These are phyloP conservation scores for Boleophthalmus pectinirostris DNA, from an alignment of 2,113 vertebrate genomes.

Conservation along the genomic window DNA sequence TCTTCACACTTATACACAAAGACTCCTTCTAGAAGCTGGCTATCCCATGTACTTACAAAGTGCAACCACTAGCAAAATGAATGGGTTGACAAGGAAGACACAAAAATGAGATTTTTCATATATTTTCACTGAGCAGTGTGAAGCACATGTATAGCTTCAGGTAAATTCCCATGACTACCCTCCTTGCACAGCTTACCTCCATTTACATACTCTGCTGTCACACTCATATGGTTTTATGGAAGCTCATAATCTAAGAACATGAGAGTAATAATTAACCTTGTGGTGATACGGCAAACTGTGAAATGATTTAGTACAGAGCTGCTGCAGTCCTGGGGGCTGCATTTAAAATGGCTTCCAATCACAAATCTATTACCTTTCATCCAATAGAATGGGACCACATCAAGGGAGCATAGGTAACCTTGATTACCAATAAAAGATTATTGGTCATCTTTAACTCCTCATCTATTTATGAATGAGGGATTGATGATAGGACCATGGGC, in stretches of 20 bases:
- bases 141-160: conserved; percentile 17
- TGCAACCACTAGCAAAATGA: not conserved
- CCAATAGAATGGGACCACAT: not conserved
- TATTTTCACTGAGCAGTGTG: not conserved
- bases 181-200: conserved; percentile 15
- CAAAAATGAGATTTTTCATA: not conserved
- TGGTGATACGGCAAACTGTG: conserved; percentile 27
- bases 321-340: not conserved
- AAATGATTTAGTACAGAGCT: conserved; percentile 31
- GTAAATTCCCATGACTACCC: conserved; percentile 12
- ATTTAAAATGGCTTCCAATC: not conserved
- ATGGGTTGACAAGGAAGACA: not conserved
- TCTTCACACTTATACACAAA: not conserved
- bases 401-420: not conserved
- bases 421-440: not conserved
- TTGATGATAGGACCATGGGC: not conserved
- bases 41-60: not conserved
- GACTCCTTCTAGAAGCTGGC: not conserved
- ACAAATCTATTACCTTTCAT: not conserved
- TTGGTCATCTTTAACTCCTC: not conserved
- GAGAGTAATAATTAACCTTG: conserved; percentile 47
- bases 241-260: conserved; percentile 36
- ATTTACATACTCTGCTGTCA: conserved; percentile 8
- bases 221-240: conserved; percentile 25
- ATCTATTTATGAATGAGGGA: not conserved